Conservation (phyloP, 2,888 invertebrate species). For the Crioceris asparagi region DNA sequence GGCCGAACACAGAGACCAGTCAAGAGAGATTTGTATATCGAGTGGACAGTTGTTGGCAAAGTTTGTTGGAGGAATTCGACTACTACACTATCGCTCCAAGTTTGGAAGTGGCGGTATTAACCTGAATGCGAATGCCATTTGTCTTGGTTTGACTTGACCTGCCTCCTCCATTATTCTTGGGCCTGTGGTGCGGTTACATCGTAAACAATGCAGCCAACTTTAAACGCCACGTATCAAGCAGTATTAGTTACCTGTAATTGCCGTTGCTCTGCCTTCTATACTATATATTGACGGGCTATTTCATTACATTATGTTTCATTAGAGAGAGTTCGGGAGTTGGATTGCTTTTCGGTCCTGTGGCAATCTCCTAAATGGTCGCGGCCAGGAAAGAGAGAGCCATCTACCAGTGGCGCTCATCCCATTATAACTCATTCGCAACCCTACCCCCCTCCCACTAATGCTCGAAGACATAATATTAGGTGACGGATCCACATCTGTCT, state of each 20-base stretch:
- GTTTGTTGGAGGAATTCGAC: conserved; percentile 29
- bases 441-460: too few relatives aligned
- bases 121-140: conserved; percentile 38
- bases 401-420: too few relatives aligned
- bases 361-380: conserved; percentile 20
- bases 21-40: conserved; percentile 18
- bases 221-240: conserved; percentile 37
- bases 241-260: conserved; percentile 39
- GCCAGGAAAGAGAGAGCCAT: too few relatives aligned
- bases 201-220: conserved; percentile 39
- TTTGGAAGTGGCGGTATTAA: conserved; percentile 38
- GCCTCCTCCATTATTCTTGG: conserved; percentile 36
- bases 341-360: conserved; percentile 25
- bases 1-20: too few relatives aligned
- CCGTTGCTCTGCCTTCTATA: conserved; percentile 17
- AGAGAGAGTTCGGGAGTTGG: conserved; percentile 32
- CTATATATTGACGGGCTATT: conserved; percentile 34
- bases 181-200: conserved; percentile 37
- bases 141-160: conserved; percentile 39
- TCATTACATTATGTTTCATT: conserved; percentile 36
- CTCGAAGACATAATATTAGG: too few relatives aligned
- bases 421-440: too few relatives aligned
- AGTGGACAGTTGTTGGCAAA: conserved; percentile 21
- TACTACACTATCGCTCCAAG: conserved; percentile 34
- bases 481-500: too few relatives aligned